A percentile compares a stretch with the other conserved stretches of the same genome.
Conservation (phyloP, 2,888 invertebrate species). For the Cabera pusaria region DNA sequence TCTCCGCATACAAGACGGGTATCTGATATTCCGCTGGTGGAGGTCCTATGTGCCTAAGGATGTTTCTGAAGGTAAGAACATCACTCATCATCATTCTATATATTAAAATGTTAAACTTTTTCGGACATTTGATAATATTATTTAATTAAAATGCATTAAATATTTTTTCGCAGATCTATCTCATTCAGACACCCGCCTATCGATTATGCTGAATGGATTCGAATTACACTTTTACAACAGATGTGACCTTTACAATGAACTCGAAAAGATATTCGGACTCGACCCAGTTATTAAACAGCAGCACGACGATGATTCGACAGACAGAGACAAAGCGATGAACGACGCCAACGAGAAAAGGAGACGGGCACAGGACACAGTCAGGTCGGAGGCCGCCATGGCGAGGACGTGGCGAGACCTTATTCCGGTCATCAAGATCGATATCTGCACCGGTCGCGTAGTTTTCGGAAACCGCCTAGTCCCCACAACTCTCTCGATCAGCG, state of each 20-base stretch:
- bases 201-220: conserved; percentile 95
- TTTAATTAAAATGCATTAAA: not conserved
- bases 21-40: conserved; percentile 99
- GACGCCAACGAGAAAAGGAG: conserved; percentile 84
- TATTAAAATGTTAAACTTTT: no score
- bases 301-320: conserved; percentile 79
- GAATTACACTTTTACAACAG: conserved; percentile 98
- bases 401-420: conserved; percentile 97
- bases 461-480: conserved; percentile 98
- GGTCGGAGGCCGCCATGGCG: conserved; percentile 92
- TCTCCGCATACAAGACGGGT: conserved; percentile 96
- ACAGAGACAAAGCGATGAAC: conserved; percentile 84
- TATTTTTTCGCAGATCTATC: conserved; percentile 93
- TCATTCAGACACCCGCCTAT: conserved; percentile 95
- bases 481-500: conserved; percentile 94
- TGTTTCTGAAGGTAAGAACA: conserved; percentile 95
- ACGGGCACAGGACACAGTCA: conserved; percentile 74
- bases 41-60: conserved; percentile 96
- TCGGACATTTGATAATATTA: no score
- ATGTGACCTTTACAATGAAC: conserved; percentile 91
- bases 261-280: conserved; percentile 94
- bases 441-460: conserved; percentile 95
- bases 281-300: conserved; percentile 90
- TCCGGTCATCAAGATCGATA: conserved; percentile 97
- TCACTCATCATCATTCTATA: no score